Percentiles rank a stretch among this genome's conserved stretches.
These are phyloP conservation scores for Amphipyra tragopoginis DNA, from an alignment of 2,888 invertebrate genomes.

Conservation along the genomic window DNA sequence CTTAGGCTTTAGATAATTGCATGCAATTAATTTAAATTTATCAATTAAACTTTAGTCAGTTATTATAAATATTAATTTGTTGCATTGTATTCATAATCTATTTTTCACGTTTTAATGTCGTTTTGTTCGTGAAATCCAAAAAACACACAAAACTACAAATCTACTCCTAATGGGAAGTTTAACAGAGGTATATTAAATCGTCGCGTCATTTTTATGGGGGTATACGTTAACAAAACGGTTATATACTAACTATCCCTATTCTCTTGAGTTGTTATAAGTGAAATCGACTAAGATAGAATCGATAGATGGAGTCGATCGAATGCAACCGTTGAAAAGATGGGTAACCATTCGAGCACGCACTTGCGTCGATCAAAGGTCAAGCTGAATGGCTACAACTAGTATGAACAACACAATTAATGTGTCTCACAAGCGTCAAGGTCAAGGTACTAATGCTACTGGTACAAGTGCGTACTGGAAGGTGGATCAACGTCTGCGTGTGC, in stretches of 20 bases:
- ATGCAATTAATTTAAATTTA: conserved; percentile 64
- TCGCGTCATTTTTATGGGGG: conserved; percentile 39
- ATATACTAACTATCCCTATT: conserved; percentile 48
- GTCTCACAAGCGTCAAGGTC: conserved; percentile 52
- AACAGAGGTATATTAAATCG: conserved; percentile 43
- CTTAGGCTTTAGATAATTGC: conserved; percentile 61
- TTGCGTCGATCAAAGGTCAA: conserved; percentile 49
- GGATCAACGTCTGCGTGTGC: conserved; percentile 41
- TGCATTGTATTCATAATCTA: conserved; percentile 60
- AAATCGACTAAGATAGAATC: conserved; percentile 59
- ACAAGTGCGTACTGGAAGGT: conserved; percentile 55
- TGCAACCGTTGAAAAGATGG: conserved; percentile 44
- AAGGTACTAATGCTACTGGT: conserved; percentile 51
- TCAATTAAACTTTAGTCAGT: conserved; percentile 62
- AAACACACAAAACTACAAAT: conserved; percentile 52
- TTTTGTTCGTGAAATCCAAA: conserved; percentile 52
- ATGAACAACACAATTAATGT: conserved; percentile 32
- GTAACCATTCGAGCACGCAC: conserved; percentile 54
- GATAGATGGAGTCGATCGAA: conserved; percentile 59
- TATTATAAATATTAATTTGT: conserved; percentile 59
- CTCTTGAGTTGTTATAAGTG: conserved; percentile 39
- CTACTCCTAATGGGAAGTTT: conserved; percentile 49
- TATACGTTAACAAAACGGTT: conserved; percentile 44
- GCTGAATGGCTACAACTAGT: conserved; percentile 58
- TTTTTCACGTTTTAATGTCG: conserved; percentile 45